Evolutionary conservation across 2,113 vertebrate genomes (phyloP).

Genomic region (Arothron firmamentum): DNA sequence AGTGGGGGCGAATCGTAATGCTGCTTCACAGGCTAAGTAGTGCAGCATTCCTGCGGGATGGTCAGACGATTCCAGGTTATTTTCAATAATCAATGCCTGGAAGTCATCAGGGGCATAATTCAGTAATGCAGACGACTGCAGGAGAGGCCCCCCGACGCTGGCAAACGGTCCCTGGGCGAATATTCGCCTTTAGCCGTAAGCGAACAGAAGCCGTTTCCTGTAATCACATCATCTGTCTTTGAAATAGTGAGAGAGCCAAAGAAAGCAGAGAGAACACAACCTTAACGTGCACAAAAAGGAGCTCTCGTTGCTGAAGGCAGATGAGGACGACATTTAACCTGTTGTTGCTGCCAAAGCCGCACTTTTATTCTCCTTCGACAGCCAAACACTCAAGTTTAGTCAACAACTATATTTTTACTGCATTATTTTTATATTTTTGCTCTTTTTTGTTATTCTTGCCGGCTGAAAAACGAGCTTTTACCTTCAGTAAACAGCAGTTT

Average conservation of each 20-base stretch:
- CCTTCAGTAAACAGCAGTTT: too few relatives aligned
- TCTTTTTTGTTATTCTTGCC: too few relatives aligned
- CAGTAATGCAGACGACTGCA: background rate
- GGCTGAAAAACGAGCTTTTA: too few relatives aligned
- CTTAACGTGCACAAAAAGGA: constrained; percentile 20
- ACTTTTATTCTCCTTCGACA: too few relatives aligned
- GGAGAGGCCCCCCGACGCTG: background rate
- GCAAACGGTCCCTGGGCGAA: constrained; percentile 13
- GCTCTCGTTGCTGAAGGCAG: too few relatives aligned
- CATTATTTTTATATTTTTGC: too few relatives aligned
- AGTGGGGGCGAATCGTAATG: background rate
- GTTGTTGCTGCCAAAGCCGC: too few relatives aligned
- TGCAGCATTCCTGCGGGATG: background rate
- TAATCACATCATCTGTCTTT: constrained; percentile 45
- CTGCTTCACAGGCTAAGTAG: too few relatives aligned
- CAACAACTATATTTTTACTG: too few relatives aligned
- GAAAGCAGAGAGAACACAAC: constrained; percentile 3
- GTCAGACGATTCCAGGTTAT: constrained; percentile 6
- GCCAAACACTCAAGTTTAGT: too few relatives aligned
- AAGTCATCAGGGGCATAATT: constrained; percentile 1
- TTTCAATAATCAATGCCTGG: constrained; percentile 19
- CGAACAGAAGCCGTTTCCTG: constrained; percentile 26
- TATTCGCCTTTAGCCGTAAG: constrained; percentile 8
- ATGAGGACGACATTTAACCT: background rate
- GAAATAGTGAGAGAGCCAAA: constrained; percentile 6